Conservation (phyloP, 2,113 vertebrate species). For the Tursiops truncatus region DNA sequence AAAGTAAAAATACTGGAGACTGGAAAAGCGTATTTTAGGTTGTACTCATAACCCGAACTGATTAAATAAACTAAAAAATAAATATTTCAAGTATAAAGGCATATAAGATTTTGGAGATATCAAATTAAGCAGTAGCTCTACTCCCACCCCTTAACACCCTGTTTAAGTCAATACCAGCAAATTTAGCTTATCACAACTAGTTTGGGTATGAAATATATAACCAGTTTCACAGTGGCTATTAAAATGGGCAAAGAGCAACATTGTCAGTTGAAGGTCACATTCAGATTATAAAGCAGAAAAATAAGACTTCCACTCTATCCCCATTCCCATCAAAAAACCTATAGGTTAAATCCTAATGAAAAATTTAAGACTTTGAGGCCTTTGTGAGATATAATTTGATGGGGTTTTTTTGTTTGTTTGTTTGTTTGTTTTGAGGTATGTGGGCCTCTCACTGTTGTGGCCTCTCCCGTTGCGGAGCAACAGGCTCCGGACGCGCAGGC, state of each 20-base stretch:
- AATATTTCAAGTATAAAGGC: background rate
- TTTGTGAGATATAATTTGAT: background rate
- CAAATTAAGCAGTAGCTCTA: background rate
- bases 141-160: background rate
- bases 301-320: background rate
- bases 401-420: too few relatives aligned
- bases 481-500: too few relatives aligned
- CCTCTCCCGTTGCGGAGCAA: too few relatives aligned
- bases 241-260: background rate
- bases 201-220: background rate
- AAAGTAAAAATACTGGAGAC: background rate
- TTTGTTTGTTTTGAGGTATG: too few relatives aligned
- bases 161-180: background rate
- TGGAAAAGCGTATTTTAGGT: background rate
- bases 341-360: background rate
- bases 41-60: background rate
- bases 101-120: background rate
- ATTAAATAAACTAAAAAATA: slow-evolving; percentile 39
- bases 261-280: background rate
- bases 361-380: background rate
- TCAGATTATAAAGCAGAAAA: slow-evolving; percentile 37
- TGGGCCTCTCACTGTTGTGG: too few relatives aligned
- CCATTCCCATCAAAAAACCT: background rate
- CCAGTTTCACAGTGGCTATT: background rate
- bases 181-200: background rate